Percentiles rank a stretch among this genome's conserved stretches.
Conservation (phyloP, 2,888 invertebrate species). For the Prosopocoilus inquinatus region DNA sequence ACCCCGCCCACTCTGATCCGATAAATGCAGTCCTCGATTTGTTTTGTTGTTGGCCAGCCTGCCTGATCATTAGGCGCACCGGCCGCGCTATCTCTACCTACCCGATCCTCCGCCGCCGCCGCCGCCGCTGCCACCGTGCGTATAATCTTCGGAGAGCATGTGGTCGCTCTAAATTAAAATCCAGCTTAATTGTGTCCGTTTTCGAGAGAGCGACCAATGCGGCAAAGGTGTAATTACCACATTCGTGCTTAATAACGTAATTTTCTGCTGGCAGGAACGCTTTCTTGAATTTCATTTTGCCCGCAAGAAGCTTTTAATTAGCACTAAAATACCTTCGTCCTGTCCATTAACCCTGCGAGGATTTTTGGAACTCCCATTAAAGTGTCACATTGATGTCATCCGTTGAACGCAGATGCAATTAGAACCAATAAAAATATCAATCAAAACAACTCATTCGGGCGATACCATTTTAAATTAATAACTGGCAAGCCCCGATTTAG, state of each 20-base stretch:
- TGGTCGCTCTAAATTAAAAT: slow-evolving; percentile 29
- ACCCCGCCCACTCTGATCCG: slow-evolving; percentile 49
- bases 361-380: too few species aligned
- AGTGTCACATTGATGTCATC: too few species aligned
- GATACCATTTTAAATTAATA: too few species aligned
- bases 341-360: background rate
- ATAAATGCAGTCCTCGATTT: slow-evolving; percentile 48
- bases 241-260: slow-evolving; percentile 7
- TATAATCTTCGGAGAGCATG: slow-evolving; percentile 13
- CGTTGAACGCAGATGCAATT: background rate
- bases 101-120: slow-evolving; percentile 6
- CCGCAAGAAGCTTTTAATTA: slow-evolving; percentile 2
- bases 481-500: too few species aligned
- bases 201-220: slow-evolving; percentile 6
- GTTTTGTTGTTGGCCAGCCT: slow-evolving; percentile 38
- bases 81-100: slow-evolving; percentile 26
- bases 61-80: slow-evolving; percentile 42
- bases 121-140: slow-evolving; percentile 6
- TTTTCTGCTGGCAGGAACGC: slow-evolving; percentile 5
- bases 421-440: too few species aligned
- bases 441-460: too few species aligned
- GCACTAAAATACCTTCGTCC: background rate
- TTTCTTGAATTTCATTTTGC: slow-evolving; percentile 4
- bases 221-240: slow-evolving; percentile 8
- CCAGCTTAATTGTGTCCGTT: slow-evolving; percentile 10